A percentile compares a stretch with the other conserved stretches of the same genome.
phyloP scores from a whole-genome alignment of 2,888 invertebrate species.

The Nycteola revayana region DNA sequence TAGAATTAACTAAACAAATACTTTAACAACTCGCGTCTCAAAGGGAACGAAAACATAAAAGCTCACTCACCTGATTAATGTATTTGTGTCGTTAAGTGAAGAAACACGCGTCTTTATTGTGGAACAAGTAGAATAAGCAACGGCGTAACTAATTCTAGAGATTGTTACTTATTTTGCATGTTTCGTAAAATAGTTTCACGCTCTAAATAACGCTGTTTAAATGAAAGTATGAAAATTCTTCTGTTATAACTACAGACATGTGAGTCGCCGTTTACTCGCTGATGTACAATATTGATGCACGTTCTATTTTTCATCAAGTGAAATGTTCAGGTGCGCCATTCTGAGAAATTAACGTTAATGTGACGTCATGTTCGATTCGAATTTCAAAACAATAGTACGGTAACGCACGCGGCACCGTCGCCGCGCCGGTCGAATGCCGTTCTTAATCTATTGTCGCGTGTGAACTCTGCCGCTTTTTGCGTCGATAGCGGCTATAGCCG shows the following conservation, averaged over 20 bases:
- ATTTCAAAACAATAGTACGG: constrained; percentile 71
- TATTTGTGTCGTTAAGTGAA: constrained; percentile 66
- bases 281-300: constrained; percentile 18
- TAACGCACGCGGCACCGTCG: constrained; percentile 51
- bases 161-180: constrained; percentile 81
- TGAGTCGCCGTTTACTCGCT: too few relatives aligned
- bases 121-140: constrained; percentile 71
- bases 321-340: constrained; percentile 37
- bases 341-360: constrained; percentile 59
- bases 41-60: constrained; percentile 32
- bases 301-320: constrained; percentile 25
- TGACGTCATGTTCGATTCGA: constrained; percentile 63
- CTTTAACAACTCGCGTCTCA: constrained; percentile 15
- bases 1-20: constrained; percentile 22
- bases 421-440: constrained; percentile 48
- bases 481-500: constrained; percentile 51
- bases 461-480: constrained; percentile 57
- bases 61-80: constrained; percentile 53
- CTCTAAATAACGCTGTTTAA: constrained; percentile 70
- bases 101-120: constrained; percentile 69
- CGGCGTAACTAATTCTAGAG: constrained; percentile 79
- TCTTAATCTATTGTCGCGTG: constrained; percentile 63
- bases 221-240: constrained; percentile 73
- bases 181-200: constrained; percentile 80
- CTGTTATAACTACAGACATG: constrained; percentile 23